phyloP scores from a whole-genome alignment of 2,888 invertebrate species.

The Dryococelus australis region DNA sequence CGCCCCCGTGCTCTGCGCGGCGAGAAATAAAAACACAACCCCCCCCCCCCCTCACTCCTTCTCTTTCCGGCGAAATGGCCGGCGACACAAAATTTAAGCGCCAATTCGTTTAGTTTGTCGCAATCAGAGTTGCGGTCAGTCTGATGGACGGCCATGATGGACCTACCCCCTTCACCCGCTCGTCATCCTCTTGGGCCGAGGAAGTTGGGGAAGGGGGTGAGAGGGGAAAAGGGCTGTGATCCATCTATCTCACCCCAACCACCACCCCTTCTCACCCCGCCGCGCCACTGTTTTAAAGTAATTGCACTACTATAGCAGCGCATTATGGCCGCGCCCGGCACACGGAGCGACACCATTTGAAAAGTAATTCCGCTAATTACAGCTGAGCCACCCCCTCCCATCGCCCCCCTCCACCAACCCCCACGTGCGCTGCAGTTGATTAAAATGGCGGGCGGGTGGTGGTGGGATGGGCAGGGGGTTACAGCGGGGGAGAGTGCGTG shows the following conservation, averaged over 20 bases:
- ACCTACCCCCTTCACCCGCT: not conserved
- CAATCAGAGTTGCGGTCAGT: conserved; percentile 42
- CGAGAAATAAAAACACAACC: not conserved
- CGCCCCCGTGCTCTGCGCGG: not conserved
- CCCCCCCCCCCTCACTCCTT: not conserved
- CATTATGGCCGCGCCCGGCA: not conserved
- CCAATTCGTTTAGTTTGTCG: conserved; percentile 40
- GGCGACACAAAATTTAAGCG: conserved; percentile 38
- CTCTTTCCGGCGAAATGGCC: not conserved
- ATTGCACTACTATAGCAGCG: conserved; percentile 29
- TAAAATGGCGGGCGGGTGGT: not conserved
- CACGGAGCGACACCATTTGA: conserved; percentile 1
- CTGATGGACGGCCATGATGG: conserved; percentile 35
- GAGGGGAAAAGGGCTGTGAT: conserved; percentile 2
- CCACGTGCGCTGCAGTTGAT: conserved; percentile 12
- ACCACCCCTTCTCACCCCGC: not conserved
- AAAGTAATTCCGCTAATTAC: conserved; percentile 30
- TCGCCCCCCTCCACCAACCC: not conserved
- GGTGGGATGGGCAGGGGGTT: not conserved
- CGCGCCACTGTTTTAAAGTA: conserved; percentile 23
- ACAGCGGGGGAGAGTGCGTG: not conserved
- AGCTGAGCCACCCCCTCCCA: not conserved
- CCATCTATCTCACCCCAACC: not conserved
- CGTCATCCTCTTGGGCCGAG: not conserved
- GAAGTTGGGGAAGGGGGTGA: not conserved